Evolutionary conservation across 2,113 vertebrate genomes (phyloP), one percentile per base, ranked within the genome.

Genomic region (Poeciliopsis prolifica): DNA sequence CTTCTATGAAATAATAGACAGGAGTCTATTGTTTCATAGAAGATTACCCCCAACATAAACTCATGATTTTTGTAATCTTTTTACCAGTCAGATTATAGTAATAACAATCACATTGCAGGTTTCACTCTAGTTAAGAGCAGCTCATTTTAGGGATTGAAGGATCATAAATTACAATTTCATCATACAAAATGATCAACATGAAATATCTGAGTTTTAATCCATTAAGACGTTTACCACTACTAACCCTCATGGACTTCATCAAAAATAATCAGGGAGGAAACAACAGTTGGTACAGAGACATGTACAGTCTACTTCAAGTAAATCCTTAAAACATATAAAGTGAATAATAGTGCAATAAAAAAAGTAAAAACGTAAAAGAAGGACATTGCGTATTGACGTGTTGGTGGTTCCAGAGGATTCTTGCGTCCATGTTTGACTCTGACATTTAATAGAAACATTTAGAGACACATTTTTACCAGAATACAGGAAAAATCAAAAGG

Each of bases 321-420:
- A 89, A 88, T 87, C 77, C 85, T 89, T 85, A 67, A 74, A 91
- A 87, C 70, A 84, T 65, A 83, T 94, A 94, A 94, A 94, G 93
- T 94, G 93, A 94, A 87, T 85, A 90, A 84, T 86, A 94, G 92
- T 94, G 93, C 94, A 94, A 93, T 85, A 81, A 88, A 83, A 5
- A 4, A 5, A 24, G 33, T 29, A 61, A 61, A 30, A 61, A 61
- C 5, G 2, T 29, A 4, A 29, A 29, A 61, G 28, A 29, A 28
- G 12, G 14, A 42, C 40, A 15, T 42, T 42, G 40, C 1, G 13
- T 42, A 42, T 42, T 42, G 3, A 42, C 4, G 40, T 42, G 40
- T 42, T 48, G 44, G 44, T 48, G 44, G 44, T 48, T 15, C 44
- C 44, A 19, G 44, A 48, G 14, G 44, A 48, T 48, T 48, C 17